Evolutionary conservation across 2,113 vertebrate species (phyloP).

Genomic region (Ctenodactylus gundi): DNA sequence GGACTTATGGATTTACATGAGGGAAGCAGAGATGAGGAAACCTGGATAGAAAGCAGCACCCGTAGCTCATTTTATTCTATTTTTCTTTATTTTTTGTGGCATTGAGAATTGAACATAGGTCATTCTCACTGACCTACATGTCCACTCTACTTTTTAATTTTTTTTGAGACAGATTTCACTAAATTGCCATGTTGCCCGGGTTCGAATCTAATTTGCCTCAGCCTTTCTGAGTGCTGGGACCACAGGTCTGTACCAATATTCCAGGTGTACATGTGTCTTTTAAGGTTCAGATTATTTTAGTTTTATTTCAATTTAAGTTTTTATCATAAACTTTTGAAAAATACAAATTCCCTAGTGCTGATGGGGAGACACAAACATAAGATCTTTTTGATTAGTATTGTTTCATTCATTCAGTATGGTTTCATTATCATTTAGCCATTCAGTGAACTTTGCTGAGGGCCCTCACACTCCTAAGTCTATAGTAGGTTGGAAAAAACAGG

Average conservation of each 20-base stretch:
- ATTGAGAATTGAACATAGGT: no score
- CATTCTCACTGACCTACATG: no score
- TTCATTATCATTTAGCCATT: neutral
- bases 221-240: no score
- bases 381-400: neutral
- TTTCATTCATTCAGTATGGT: neutral
- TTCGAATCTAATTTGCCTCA: no score
- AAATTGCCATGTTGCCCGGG: no score
- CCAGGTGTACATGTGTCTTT: no score
- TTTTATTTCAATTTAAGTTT: neutral
- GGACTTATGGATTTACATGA: neutral
- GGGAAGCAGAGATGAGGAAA: neutral
- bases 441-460: neutral
- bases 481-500: neutral
- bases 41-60: no score
- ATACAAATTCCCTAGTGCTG: neutral
- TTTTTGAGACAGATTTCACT: no score
- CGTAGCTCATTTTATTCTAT: neutral
- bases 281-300: no score
- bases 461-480: neutral
- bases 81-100: no score
- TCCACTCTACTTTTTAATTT: no score
- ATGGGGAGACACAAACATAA: neutral
- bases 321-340: neutral
- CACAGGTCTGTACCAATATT: no score